Conservation (phyloP, 1,140 invertebrate genomes). For the Plectrocnemia conspersa region DNA sequence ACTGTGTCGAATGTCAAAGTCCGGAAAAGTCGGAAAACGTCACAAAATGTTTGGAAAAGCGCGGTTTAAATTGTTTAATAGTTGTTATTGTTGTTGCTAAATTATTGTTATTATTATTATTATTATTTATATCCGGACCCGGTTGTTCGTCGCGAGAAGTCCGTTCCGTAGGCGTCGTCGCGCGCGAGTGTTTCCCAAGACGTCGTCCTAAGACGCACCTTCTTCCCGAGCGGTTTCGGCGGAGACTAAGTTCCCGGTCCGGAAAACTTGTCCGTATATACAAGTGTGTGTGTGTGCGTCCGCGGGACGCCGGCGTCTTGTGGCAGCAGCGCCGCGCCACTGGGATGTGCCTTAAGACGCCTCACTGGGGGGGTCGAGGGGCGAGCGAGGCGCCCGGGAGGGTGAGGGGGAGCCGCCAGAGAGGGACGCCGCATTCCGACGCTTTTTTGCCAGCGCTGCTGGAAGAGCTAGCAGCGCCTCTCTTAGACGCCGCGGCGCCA, state of each 20-base stretch:
- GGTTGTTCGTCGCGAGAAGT: too few species aligned
- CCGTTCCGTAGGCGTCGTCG: background rate
- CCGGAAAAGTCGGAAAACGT: too few species aligned
- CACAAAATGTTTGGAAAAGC: too few species aligned
- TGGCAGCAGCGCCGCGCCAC: conserved; percentile 23
- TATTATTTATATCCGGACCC: too few species aligned
- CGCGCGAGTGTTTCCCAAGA: conserved; percentile 3
- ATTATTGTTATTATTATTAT: too few species aligned
- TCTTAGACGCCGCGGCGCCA: conserved; percentile 21
- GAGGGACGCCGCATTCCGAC: conserved; percentile 13
- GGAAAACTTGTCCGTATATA: conserved; percentile 12
- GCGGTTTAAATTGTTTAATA: too few species aligned
- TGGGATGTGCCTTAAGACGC: too few species aligned
- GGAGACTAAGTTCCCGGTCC: conserved; percentile 15
- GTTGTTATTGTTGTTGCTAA: too few species aligned
- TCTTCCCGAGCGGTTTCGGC: conserved; percentile 19
- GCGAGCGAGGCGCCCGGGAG: background rate
- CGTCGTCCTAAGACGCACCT: conserved; percentile 22
- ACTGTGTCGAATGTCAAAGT: too few species aligned
- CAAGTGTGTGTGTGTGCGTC: background rate
- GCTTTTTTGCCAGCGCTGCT: conserved; percentile 3
- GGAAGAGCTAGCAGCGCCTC: conserved; percentile 2
- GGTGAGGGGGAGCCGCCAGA: background rate
- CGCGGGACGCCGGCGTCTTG: conserved; percentile 18
- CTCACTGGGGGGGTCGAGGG: background rate